phyloP scores from a whole-genome alignment of 2,113 vertebrate genomes.

The Pristiophorus japonicus region DNA sequence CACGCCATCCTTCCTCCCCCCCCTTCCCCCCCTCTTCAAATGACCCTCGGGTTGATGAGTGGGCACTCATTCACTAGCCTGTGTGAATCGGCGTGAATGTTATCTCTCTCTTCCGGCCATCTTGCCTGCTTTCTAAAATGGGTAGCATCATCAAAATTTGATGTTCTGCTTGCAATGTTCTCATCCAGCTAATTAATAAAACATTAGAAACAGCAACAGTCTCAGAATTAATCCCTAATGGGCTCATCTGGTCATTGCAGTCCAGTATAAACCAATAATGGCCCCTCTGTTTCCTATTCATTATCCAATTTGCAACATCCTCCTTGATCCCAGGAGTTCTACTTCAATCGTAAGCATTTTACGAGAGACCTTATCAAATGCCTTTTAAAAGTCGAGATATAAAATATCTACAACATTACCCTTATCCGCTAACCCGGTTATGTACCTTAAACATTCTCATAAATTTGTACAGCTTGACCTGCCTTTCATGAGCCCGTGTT shows the following conservation, averaged over 20 bases:
- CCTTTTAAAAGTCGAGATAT: conserved; percentile 28
- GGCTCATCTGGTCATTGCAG: background rate
- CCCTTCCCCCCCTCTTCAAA: too few species aligned
- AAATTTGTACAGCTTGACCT: conserved; percentile 27
- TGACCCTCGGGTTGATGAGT: too few species aligned
- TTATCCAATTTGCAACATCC: conserved; percentile 35
- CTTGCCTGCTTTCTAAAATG: background rate
- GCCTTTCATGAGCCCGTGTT: conserved; percentile 7
- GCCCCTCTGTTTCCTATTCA: conserved; percentile 32
- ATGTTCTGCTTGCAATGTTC: conserved; percentile 1
- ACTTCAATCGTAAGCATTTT: background rate
- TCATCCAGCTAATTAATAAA: conserved; percentile 25
- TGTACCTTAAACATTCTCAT: conserved; percentile 17
- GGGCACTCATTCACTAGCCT: background rate
- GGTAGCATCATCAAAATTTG: background rate
- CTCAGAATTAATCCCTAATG: background rate
- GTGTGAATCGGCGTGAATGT: background rate
- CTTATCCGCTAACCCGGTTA: conserved; percentile 19
- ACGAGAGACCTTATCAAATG: conserved; percentile 2
- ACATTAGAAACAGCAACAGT: background rate
- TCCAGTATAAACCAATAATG: conserved; percentile 5
- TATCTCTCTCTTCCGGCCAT: background rate
- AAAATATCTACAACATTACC: conserved; percentile 30
- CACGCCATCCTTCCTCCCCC: too few species aligned
- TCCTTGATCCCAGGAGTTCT: background rate